These are phyloP conservation scores for Hydra vulgaris DNA, from an alignment of 30 jellyfish, hydroid and myxozoan species.

Conservation along the genomic window DNA sequence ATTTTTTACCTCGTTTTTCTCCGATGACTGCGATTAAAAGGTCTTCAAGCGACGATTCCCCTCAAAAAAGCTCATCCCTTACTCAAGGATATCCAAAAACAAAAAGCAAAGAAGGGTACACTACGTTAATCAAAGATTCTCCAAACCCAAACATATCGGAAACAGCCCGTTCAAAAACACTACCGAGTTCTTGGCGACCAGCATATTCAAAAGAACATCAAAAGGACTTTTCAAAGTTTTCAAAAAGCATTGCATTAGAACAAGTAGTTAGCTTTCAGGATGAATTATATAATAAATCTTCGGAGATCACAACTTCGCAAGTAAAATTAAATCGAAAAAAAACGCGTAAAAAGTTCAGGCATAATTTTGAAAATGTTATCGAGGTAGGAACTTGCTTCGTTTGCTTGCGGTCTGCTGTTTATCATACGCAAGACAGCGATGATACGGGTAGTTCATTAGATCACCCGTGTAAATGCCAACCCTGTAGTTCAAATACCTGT, in stretches of 20 bases:
- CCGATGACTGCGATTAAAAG: conserved; percentile 3
- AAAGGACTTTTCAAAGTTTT: conserved; percentile 5
- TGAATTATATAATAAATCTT: not conserved
- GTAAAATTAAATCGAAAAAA: not conserved
- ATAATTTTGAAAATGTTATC: conserved; percentile 20
- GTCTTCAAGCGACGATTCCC: conserved; percentile 17
- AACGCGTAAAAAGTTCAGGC: conserved; percentile 8
- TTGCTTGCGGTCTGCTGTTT: conserved; percentile 38
- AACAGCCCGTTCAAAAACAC: conserved; percentile 30
- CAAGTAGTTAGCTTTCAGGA: not conserved
- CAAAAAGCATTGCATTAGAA: conserved; percentile 11
- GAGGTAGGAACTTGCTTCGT: conserved; percentile 33
- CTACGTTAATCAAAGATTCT: conserved; percentile 25
- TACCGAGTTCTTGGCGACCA: conserved; percentile 37
- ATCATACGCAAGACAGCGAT: conserved; percentile 24
- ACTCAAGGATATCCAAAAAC: not conserved
- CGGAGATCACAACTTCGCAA: not conserved
- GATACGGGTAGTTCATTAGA: conserved; percentile 20
- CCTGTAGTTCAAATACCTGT: conserved; percentile 12
- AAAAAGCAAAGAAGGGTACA: conserved; percentile 26
- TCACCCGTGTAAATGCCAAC: conserved; percentile 26
- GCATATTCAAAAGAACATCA: not conserved
- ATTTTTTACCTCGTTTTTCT: not conserved
- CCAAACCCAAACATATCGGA: conserved; percentile 4
- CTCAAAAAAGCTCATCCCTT: not conserved